A percentile compares a stretch with the other conserved stretches of the same genome.
Conservation (phyloP, 2,113 vertebrate species). For the Clarias magur region DNA sequence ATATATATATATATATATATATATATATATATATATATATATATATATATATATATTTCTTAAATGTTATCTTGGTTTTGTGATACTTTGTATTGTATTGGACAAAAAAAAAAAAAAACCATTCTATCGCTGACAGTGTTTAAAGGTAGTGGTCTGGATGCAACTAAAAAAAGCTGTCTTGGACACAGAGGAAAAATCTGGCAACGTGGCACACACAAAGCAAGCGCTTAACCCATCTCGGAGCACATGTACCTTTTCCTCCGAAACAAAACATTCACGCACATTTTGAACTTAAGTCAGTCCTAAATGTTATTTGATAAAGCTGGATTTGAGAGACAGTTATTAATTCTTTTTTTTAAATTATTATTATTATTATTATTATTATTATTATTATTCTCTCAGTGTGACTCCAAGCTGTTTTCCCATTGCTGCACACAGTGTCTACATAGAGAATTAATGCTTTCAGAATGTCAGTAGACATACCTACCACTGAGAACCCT, state of each 20-base stretch:
- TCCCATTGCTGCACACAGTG: background rate
- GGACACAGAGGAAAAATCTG: background rate
- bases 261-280: background rate
- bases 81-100: background rate
- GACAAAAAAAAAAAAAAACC: too few relatives aligned
- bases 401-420: background rate
- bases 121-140: background rate
- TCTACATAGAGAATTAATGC: background rate
- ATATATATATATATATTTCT: conserved; percentile 3
- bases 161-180: background rate
- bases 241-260: background rate
- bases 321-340: background rate
- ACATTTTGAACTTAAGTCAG: background rate
- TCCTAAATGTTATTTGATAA: background rate
- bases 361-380: background rate
- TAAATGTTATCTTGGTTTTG: background rate
- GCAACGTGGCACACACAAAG: background rate
- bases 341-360: background rate
- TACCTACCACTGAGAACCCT: background rate
- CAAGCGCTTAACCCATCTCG: background rate
- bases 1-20: conserved; percentile 10
- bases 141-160: background rate
- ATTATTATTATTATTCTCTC: background rate
- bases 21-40: conserved; percentile 9
- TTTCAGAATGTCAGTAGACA: background rate